Evolutionary conservation across 2,113 vertebrate species (phyloP), one percentile per base, ranked within the genome.

Genomic region (Turdus rufiventris): DNA sequence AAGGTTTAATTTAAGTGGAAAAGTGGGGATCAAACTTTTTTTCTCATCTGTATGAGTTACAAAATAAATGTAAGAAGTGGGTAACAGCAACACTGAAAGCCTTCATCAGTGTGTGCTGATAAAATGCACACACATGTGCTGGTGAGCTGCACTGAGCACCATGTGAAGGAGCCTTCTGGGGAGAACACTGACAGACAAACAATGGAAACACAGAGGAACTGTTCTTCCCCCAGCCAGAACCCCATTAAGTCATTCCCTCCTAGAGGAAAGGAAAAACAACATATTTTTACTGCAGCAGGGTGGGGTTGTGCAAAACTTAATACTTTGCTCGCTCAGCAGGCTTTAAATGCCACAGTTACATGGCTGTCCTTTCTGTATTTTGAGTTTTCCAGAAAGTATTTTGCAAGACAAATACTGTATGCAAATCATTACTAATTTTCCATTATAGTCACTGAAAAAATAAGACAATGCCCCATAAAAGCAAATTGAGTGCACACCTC

Each of bases 231-330:
- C 47, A 54, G 77, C 84, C 89, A 97, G 89, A 79, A 71, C 78
- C 42, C 62, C n/a, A 14, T 83, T 77, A 70, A 90, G 60, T 74
- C 81, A 93, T 43, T 73, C 56, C 51, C 40, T 91, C 67, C 56
- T 63, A 36, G 31, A 88, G 40, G 16, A 93, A 93, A 85, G 82
- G 72, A 79, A 95, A 96, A 95, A 18, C 74, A 96, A 75, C 62
- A 4, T 48, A 71, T 50, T 91, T 96, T 83, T 79, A 85, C 63
- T 90, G 88, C 85, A 88, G 68, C 14, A 90, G 91, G 88, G 95
- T 85, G 90, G 60, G 47, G 91, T 26, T 88, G 83, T n/a, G 85
- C 50, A 54, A 83, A 94, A 75, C 40, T 62, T 66, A 70, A 74
- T 66, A 73, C 51, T 85, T 33, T 62, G 62, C 43, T 87, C 61